Conservation (phyloP, 2,888 invertebrate genomes). For the Campaea margaritaria region DNA sequence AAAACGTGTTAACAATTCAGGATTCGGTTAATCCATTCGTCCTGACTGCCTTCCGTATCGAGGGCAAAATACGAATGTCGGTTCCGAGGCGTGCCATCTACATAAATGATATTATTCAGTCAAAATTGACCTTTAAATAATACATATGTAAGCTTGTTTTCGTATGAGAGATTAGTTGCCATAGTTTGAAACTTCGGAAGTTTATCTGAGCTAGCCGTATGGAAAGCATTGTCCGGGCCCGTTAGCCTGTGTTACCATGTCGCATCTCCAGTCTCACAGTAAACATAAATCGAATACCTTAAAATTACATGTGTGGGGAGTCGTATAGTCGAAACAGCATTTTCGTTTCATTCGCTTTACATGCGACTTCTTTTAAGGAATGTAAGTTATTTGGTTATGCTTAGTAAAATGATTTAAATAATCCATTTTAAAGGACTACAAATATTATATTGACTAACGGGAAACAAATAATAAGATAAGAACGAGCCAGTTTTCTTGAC, state of each 20-base stretch:
- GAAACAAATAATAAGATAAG: no score
- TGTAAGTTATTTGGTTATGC: no score
- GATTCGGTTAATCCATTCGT: constrained; percentile 68
- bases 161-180: constrained; percentile 42
- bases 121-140: constrained; percentile 51
- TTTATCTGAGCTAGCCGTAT: constrained; percentile 68
- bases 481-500: no score
- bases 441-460: no score
- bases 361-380: background rate
- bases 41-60: constrained; percentile 64
- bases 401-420: no score
- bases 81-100: constrained; percentile 74
- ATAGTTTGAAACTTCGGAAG: constrained; percentile 62
- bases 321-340: background rate
- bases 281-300: constrained; percentile 53
- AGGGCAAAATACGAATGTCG: constrained; percentile 73
- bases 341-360: background rate
- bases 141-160: constrained; percentile 50
- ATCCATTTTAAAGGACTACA: background rate
- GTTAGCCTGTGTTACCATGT: constrained; percentile 67
- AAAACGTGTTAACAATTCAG: constrained; percentile 61
- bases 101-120: constrained; percentile 78
- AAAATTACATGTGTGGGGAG: constrained; percentile 35
- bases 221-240: constrained; percentile 66
- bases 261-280: constrained; percentile 46